Percentiles rank a stretch among this genome's conserved stretches.
These are phyloP conservation scores for Vombatus ursinus DNA, from an alignment of 2,113 vertebrate species.

Conservation along the genomic window DNA sequence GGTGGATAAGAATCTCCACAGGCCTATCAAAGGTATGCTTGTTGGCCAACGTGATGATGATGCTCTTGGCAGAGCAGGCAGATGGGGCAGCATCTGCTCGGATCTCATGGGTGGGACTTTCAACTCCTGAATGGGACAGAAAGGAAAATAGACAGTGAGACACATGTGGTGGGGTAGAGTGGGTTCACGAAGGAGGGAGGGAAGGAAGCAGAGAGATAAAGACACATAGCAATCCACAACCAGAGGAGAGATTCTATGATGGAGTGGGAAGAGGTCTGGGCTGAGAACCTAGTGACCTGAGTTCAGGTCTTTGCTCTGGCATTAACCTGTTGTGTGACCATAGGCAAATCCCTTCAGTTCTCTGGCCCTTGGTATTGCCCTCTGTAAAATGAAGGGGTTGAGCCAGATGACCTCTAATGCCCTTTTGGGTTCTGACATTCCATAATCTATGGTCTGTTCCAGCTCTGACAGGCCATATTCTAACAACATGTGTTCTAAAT, in stretches of 20 bases:
- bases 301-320: not conserved
- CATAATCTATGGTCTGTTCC: not conserved
- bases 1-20: constrained; percentile 95
- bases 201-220: not conserved
- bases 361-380: not conserved
- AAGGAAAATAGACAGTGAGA: rapidly evolving
- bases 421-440: not conserved
- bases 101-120: constrained; percentile 96
- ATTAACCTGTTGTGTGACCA: not conserved
- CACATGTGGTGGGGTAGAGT: not conserved
- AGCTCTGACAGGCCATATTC: no score
- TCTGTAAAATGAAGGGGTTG: not conserved
- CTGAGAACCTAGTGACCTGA: not conserved
- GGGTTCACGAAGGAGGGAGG: not conserved
- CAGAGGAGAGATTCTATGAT: not conserved
- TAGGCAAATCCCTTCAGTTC: no score
- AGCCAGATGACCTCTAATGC: not conserved
- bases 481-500: no score
- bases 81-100: constrained; percentile 93
- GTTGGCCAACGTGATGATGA: constrained; percentile 93
- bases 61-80: constrained; percentile 90
- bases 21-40: constrained; percentile 96
- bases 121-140: constrained; percentile 87
- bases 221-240: not conserved
- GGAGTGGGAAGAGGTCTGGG: not conserved